These are phyloP conservation scores for Oscheius sp. DNA, from an alignment of 2,888 invertebrate species.

Conservation along the genomic window DNA sequence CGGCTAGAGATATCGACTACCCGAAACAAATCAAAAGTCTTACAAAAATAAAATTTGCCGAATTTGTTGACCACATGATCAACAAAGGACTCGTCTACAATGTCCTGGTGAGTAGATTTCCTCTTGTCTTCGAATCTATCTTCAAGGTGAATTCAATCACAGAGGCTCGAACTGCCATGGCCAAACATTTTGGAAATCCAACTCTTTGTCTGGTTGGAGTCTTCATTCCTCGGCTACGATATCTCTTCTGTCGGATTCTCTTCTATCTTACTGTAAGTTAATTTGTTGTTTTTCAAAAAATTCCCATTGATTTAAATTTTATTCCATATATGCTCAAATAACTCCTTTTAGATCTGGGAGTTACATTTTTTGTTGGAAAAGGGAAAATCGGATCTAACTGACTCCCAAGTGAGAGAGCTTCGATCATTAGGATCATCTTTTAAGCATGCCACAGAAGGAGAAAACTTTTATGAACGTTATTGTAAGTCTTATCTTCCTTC, in stretches of 20 bases:
- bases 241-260: not conserved
- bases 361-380: not conserved
- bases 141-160: not conserved
- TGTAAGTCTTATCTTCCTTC: not conserved
- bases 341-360: not conserved
- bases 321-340: no score
- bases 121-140: not conserved
- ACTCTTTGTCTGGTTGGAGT: not conserved
- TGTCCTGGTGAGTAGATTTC: not conserved
- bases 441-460: not conserved
- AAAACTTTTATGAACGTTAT: not conserved
- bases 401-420: not conserved
- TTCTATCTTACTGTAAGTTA: constrained; percentile 4
- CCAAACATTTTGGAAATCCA: no score
- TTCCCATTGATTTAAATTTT: not conserved
- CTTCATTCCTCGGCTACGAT: not conserved
- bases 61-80: not conserved
- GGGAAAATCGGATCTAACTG: not conserved
- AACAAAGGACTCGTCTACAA: not conserved
- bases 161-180: not conserved
- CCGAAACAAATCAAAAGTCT: not conserved
- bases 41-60: not conserved
- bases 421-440: not conserved
- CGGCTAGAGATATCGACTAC: no score
- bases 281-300: not conserved